Evolutionary conservation across 2,888 invertebrate species (phyloP).

Genomic region (Cotesia congregata): DNA sequence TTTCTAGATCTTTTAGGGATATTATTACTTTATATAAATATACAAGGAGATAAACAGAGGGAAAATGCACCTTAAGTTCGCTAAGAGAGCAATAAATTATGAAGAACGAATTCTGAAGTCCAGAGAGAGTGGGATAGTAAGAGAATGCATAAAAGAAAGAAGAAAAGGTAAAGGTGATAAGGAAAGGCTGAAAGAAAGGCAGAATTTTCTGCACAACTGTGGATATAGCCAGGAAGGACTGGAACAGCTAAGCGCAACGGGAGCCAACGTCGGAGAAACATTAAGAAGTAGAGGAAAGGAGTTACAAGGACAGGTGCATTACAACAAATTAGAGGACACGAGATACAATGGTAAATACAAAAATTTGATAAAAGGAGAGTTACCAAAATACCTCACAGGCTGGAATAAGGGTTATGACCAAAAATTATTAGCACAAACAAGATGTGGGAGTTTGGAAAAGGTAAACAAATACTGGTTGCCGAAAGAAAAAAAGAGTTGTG

Average conservation of each 20-base stretch:
- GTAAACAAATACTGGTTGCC: neutral
- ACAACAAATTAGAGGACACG: neutral
- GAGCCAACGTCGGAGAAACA: neutral
- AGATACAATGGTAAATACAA: slow-evolving; percentile 1
- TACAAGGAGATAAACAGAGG: slow-evolving; percentile 34
- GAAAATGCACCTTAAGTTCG: slow-evolving; percentile 21
- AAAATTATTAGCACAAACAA: neutral
- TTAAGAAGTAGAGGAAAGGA: neutral
- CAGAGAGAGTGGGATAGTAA: neutral
- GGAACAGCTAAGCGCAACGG: neutral
- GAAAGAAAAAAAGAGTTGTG: neutral
- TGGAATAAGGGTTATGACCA: neutral
- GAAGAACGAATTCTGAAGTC: slow-evolving; percentile 17
- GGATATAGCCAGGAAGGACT: neutral
- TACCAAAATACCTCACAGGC: neutral
- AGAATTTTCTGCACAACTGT: neutral
- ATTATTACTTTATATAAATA: neutral
- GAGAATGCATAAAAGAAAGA: slow-evolving; percentile 17
- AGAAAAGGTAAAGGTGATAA: slow-evolving; percentile 5
- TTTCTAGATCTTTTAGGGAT: too few species aligned
- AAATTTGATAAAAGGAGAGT: neutral
- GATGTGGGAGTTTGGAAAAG: neutral
- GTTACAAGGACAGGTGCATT: neutral
- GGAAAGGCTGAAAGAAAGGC: neutral
- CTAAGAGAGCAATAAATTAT: slow-evolving; percentile 34